Evolutionary conservation across 2,888 invertebrate species (phyloP).

Genomic region (Hypolimnas misippus): DNA sequence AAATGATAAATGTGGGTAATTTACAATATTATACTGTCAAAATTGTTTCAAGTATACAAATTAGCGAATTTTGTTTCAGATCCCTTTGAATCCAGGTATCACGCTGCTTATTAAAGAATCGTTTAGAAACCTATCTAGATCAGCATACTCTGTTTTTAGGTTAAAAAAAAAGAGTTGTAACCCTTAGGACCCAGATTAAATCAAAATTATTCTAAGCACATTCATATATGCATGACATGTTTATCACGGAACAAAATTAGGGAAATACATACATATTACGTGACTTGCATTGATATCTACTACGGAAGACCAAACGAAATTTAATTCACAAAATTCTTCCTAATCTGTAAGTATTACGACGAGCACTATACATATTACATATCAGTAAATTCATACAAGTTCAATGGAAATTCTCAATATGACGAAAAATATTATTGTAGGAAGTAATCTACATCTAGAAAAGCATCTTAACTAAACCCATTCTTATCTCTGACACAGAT

Average conservation of each 20-base stretch:
- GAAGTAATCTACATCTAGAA: not conserved
- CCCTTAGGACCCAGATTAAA: not conserved
- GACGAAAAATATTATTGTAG: no score
- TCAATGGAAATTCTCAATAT: no score
- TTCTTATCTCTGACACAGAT: not conserved
- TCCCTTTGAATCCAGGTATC: no score
- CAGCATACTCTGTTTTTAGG: not conserved
- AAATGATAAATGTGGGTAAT: no score
- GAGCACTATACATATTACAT: no score
- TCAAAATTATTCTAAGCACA: slow-evolving; percentile 4
- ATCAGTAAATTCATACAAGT: no score
- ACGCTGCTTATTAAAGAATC: no score
- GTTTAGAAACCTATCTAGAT: not conserved
- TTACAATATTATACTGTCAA: no score
- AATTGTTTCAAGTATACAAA: no score
- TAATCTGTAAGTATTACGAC: no score
- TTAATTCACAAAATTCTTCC: not conserved
- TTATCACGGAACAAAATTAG: slow-evolving; percentile 10
- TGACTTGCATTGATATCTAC: not conserved
- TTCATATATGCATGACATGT: not conserved
- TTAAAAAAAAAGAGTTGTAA: not conserved
- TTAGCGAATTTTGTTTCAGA: no score
- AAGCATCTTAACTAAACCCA: not conserved
- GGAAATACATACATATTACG: not conserved
- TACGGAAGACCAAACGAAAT: not conserved